These are phyloP conservation scores for Recurvirostra avosetta DNA, from an alignment of 2,113 vertebrate genomes.

Conservation along the genomic window DNA sequence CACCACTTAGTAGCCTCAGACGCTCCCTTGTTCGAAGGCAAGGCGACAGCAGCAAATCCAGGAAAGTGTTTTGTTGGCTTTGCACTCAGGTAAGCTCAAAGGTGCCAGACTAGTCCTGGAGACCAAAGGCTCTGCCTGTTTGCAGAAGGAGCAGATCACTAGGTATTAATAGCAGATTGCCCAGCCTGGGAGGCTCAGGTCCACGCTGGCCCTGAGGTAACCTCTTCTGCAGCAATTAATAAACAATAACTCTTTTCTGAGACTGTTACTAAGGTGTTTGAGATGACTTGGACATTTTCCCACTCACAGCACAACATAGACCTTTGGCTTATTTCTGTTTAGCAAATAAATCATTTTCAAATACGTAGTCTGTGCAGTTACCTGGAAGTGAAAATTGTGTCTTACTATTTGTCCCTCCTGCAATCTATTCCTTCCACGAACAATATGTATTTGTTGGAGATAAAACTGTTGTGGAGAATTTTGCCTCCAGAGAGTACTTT, in stretches of 20 bases:
- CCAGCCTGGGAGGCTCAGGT: neutral
- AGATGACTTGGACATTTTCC: neutral
- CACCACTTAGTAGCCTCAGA: neutral
- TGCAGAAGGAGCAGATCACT: neutral
- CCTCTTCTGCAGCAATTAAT: neutral
- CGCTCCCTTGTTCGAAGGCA: neutral
- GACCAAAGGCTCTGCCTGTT: neutral
- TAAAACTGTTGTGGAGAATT: neutral
- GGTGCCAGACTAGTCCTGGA: neutral
- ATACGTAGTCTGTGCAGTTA: neutral
- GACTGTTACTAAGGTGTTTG: neutral
- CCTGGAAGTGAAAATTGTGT: neutral
- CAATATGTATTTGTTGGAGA: neutral
- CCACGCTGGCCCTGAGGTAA: neutral
- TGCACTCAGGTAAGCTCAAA: neutral
- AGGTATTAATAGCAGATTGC: neutral
- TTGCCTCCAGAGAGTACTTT: neutral
- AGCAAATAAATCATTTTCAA: neutral
- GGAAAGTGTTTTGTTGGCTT: neutral
- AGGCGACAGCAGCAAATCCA: neutral
- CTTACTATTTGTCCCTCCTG: neutral
- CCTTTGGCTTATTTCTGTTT: neutral
- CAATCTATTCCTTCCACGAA: neutral
- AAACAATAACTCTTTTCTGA: neutral
- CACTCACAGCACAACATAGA: neutral